Percentiles rank a stretch among this genome's conserved stretches.
These are phyloP conservation scores for Steinernema feltiae DNA, from an alignment of 1,140 invertebrate genomes.

Conservation along the genomic window DNA sequence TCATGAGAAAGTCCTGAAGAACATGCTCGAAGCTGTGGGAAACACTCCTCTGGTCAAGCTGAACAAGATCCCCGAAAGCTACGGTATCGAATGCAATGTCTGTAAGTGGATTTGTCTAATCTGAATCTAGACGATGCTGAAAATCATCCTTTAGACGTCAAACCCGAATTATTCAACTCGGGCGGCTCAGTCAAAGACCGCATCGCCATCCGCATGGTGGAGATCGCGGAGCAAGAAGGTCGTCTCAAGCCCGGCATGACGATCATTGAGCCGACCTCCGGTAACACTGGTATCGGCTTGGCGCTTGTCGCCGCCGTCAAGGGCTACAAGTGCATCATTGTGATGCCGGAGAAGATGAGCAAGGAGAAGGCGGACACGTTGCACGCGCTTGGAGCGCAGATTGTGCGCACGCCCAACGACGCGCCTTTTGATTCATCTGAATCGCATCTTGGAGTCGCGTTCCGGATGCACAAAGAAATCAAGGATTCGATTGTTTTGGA, in stretches of 20 bases:
- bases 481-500: constrained; percentile 17
- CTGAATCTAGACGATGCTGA: neutral
- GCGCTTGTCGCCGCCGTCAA: constrained; percentile 88
- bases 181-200: constrained; percentile 96
- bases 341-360: constrained; percentile 98
- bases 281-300: constrained; percentile 74
- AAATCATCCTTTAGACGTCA: constrained; percentile 70
- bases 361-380: constrained; percentile 78
- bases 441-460: constrained; percentile 10
- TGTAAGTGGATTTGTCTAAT: constrained; percentile 68
- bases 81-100: constrained; percentile 82
- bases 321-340: constrained; percentile 91
- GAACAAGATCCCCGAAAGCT: constrained; percentile 74
- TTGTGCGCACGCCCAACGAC: constrained; percentile 86
- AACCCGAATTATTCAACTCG: constrained; percentile 96
- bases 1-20: constrained; percentile 64
- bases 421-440: constrained; percentile 60
- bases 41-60: constrained; percentile 83
- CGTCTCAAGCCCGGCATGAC: constrained; percentile 75
- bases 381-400: constrained; percentile 82
- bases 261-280: constrained; percentile 89
- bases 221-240: constrained; percentile 82
- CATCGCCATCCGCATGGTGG: constrained; percentile 86
- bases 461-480: neutral
- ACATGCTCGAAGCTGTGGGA: constrained; percentile 79